Evolutionary conservation across 2,113 vertebrate species (phyloP), one percentile per base, ranked within the genome.

Genomic region (Xyliphius kryptos): DNA sequence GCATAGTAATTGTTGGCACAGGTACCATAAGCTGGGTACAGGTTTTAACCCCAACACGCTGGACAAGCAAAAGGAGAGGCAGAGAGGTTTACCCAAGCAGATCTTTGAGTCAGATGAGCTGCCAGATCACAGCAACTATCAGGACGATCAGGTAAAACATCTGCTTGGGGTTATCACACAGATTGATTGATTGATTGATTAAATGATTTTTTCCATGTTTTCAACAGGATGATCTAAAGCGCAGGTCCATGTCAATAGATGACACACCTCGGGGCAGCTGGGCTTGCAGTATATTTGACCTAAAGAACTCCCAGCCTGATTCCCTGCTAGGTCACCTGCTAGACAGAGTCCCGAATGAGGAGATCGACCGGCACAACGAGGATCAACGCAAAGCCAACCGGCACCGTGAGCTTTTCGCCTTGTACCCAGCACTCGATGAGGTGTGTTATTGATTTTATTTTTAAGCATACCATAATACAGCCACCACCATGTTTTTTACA

Each of bases 201-300:
- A n/a, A n/a, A n/a, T n/a, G n/a, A n/a, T n/a, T n/a, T n/a, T n/a
- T n/a, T n/a, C n/a, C n/a, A n/a, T 52, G 6, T 40, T 2, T 69
- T 36, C 48, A 71, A 21, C 76, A 98, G 96, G 96, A 98, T 76
- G 95, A 98, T 75, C 85, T 98, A 17, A 98, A 98, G 80, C 87
- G 96, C 2, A 87, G 95, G 19, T 98, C 96, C 10, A 87, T 98
- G 92, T 98, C 96, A 0, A 98, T 98, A 38, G 96, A 98, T 6
- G 96, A 98, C 71, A 98, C 96, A 8, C 96, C 96, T 4, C 87
- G 96, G 20, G 96, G 96, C 50, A 98, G 96, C 86, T 98, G 96
- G 96, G 96, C 95, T 9, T 98, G 96, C 82, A 98, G 95, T 81
- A 98, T 98, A 77, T 98, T 98, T 77, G 96, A 98, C 75, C 87